phyloP scores from a whole-genome alignment of 2,113 vertebrate genomes.

The Zapus hudsonius region DNA sequence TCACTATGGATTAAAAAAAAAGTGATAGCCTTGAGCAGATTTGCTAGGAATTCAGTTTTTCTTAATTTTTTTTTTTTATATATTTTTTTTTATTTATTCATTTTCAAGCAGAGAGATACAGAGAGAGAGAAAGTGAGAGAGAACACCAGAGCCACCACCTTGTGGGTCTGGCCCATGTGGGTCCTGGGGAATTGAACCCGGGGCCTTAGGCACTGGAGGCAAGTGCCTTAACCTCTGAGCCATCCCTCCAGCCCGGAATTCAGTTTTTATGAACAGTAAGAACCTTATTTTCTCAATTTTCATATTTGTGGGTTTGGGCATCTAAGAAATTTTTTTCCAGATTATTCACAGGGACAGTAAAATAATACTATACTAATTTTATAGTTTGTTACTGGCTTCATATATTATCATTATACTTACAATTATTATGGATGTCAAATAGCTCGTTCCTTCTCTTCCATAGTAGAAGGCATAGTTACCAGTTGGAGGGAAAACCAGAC shows the following conservation, averaged over 20 bases:
- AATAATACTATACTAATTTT: constrained; percentile 2
- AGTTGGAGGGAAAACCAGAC: not conserved
- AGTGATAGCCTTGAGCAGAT: not conserved
- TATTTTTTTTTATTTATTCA: too few species aligned
- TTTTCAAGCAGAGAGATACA: too few species aligned
- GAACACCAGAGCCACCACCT: too few species aligned
- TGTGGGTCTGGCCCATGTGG: too few species aligned
- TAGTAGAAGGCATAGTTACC: not conserved
- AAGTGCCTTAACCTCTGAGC: too few species aligned
- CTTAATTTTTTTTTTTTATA: too few species aligned
- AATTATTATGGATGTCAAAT: not conserved
- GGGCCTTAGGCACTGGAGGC: too few species aligned
- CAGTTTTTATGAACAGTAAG: not conserved
- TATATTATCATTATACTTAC: not conserved
- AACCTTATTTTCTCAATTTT: not conserved
- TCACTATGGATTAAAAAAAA: not conserved
- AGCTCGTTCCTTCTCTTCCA: not conserved
- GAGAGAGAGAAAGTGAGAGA: too few species aligned
- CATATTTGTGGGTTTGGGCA: not conserved
- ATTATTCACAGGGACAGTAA: not conserved
- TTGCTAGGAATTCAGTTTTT: not conserved
- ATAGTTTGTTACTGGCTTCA: not conserved
- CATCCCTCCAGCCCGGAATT: too few species aligned
- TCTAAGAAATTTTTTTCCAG: not conserved
- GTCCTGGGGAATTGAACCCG: too few species aligned